Conservation (phyloP, 2,888 invertebrate species). For the Sacculina carcini region DNA sequence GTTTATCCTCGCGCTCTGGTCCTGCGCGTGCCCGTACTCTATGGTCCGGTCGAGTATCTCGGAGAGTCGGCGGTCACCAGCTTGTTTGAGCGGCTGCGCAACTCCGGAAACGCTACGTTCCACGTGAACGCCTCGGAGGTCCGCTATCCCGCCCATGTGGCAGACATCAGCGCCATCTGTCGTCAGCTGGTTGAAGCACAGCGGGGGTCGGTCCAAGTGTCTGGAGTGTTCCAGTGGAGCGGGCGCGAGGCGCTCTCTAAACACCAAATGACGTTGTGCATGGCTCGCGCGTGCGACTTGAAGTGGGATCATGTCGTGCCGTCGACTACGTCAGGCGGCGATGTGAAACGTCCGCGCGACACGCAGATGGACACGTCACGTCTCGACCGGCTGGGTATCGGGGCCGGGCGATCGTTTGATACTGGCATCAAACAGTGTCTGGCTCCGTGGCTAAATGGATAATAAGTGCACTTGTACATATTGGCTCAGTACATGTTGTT, state of each 20-base stretch:
- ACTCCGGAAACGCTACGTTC: constrained; percentile 7
- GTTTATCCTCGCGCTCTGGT: constrained; percentile 20
- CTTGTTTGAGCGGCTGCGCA: constrained; percentile 17
- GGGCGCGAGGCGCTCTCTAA: constrained; percentile 25
- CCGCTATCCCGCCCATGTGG: constrained; percentile 23
- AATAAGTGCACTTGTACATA: no score
- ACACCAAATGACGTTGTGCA: constrained; percentile 24
- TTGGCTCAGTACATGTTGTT: no score
- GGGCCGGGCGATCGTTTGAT: constrained; percentile 20
- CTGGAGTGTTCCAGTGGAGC: constrained; percentile 26
- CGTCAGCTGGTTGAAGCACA: constrained; percentile 16
- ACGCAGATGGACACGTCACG: constrained; percentile 19
- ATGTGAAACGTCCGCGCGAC: constrained; percentile 21
- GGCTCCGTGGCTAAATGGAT: not conserved
- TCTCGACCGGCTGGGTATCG: constrained; percentile 19
- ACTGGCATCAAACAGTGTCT: constrained; percentile 17
- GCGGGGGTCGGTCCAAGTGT: constrained; percentile 13
- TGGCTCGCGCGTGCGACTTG: constrained; percentile 22
- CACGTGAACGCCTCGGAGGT: constrained; percentile 22
- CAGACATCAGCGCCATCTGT: constrained; percentile 22
- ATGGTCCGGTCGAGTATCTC: constrained; percentile 23
- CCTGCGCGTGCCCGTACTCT: constrained; percentile 25
- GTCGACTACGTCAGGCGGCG: constrained; percentile 17
- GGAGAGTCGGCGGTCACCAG: constrained; percentile 25
- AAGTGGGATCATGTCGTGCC: constrained; percentile 20